phyloP scores from a whole-genome alignment of 2,888 invertebrate genomes.

The Leptopilina drosophilae region DNA sequence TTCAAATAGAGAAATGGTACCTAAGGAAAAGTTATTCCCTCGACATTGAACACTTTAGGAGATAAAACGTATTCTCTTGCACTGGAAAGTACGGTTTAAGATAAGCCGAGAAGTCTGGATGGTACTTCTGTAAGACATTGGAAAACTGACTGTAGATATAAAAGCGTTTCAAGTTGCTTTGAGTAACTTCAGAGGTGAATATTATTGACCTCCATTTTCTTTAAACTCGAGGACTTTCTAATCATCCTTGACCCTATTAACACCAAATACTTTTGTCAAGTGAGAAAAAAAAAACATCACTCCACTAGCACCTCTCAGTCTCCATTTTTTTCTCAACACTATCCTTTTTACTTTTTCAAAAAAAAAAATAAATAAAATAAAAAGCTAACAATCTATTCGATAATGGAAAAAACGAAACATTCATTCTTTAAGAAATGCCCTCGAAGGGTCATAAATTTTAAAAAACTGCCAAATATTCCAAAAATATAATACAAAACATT shows the following conservation, averaged over 20 bases:
- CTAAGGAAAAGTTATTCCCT: constrained; percentile 16
- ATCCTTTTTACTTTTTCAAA: too few species aligned
- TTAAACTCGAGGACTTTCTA: constrained; percentile 55
- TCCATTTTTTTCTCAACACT: neutral
- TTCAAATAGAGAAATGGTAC: constrained; percentile 4
- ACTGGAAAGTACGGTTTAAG: constrained; percentile 13
- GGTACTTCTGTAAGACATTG: constrained; percentile 22
- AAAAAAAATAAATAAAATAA: too few species aligned
- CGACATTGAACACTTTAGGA: constrained; percentile 27
- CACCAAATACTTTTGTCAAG: constrained; percentile 37
- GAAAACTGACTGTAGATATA: constrained; percentile 23
- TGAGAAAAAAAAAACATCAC: neutral
- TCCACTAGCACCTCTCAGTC: neutral
- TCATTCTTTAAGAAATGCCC: too few species aligned
- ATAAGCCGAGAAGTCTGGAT: constrained; percentile 25
- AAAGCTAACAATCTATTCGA: too few species aligned
- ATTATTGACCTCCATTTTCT: constrained; percentile 57
- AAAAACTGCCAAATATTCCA: too few species aligned
- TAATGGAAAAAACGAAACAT: too few species aligned
- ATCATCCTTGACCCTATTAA: constrained; percentile 64
- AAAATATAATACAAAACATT: too few species aligned
- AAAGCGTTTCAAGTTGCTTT: constrained; percentile 27
- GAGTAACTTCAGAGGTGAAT: constrained; percentile 47
- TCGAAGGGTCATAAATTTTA: too few species aligned
- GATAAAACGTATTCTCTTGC: constrained; percentile 24